A percentile compares a stretch with the other conserved stretches of the same genome.
These are phyloP conservation scores for Limnothrissa miodon DNA, from an alignment of 2,113 vertebrate species.

Conservation along the genomic window DNA sequence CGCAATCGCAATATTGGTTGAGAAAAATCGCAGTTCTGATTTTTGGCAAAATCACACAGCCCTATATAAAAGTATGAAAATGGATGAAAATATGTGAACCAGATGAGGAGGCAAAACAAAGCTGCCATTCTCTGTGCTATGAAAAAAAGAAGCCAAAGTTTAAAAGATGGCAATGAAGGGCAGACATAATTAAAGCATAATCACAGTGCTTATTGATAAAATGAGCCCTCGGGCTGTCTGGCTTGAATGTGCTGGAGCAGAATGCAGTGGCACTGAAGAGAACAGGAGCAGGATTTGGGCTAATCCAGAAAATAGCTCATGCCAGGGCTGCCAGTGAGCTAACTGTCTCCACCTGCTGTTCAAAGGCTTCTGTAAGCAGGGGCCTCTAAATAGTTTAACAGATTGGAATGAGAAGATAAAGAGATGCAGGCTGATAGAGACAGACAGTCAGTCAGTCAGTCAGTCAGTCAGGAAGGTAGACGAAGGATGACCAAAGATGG, in stretches of 20 bases:
- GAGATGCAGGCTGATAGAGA: conserved; percentile 10
- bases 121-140: too few species aligned
- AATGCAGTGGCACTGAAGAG: not conserved
- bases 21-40: too few species aligned
- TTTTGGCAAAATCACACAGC: too few species aligned
- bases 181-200: not conserved
- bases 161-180: not conserved
- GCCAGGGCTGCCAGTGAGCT: not conserved
- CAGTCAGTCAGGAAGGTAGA: not conserved
- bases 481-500: not conserved
- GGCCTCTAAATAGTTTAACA: not conserved
- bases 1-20: too few species aligned
- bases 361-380: not conserved
- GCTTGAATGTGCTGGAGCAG: not conserved
- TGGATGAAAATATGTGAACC: too few species aligned
- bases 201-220: not conserved
- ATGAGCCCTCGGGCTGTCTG: not conserved
- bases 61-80: too few species aligned
- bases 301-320: not conserved
- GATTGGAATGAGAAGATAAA: not conserved
- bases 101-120: too few species aligned
- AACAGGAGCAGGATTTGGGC: not conserved
- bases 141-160: not conserved
- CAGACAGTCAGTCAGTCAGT: not conserved
- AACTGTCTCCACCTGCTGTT: conserved; percentile 13